Conservation (phyloP, 2,888 invertebrate species). For the Patella depressa region DNA sequence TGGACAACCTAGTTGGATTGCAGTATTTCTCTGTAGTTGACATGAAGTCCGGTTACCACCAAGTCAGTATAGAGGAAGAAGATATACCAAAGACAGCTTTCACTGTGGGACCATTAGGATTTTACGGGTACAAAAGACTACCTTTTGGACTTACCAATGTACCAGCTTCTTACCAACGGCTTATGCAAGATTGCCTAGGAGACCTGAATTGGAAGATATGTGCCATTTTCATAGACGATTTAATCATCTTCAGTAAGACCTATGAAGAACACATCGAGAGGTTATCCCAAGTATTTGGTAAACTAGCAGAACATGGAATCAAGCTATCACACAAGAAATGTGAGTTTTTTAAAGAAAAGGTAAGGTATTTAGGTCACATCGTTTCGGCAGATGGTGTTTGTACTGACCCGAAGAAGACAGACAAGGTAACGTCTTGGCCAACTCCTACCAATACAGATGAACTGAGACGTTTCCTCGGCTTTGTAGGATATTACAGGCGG, state of each 20-base stretch:
- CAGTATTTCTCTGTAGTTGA: slow-evolving; percentile 6
- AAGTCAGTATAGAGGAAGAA: neutral
- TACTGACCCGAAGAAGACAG: neutral
- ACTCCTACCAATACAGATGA: slow-evolving; percentile 1
- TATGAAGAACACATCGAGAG: neutral
- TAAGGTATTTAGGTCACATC: neutral
- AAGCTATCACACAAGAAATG: neutral
- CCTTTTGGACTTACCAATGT: neutral
- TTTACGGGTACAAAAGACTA: neutral
- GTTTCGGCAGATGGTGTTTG: neutral
- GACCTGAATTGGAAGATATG: neutral
- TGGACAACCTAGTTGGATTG: slow-evolving; percentile 19
- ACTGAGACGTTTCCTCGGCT: neutral
- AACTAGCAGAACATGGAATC: neutral
- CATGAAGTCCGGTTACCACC: slow-evolving; percentile 4
- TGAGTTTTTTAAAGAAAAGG: neutral
- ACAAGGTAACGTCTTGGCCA: neutral
- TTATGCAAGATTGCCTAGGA: slow-evolving; percentile 1
- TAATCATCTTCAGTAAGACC: neutral
- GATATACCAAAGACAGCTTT: slow-evolving; percentile 3
- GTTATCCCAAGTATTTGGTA: too few relatives aligned
- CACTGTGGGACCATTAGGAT: neutral
- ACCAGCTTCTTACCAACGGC: neutral
- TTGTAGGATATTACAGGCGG: neutral
- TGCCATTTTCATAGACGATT: slow-evolving; percentile 4